phyloP scores from a whole-genome alignment of 1,140 invertebrate genomes.

The Heliconius congener region DNA sequence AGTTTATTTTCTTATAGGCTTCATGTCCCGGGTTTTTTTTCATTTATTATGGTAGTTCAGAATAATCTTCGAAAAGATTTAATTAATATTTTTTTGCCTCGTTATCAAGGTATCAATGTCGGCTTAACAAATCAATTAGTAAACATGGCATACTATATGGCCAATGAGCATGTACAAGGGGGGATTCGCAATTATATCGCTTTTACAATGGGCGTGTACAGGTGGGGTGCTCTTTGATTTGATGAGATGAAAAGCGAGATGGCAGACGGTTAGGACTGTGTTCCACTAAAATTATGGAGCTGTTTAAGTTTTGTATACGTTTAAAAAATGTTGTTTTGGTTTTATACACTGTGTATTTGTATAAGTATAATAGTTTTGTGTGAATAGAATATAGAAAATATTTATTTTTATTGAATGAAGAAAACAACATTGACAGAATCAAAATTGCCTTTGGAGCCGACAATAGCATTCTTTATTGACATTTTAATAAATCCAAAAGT shows the following conservation, averaged over 20 bases:
- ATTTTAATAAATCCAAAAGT: too few relatives aligned
- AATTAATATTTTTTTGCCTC: neutral
- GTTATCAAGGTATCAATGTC: conserved; percentile 25
- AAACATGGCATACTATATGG: conserved; percentile 10
- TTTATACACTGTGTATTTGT: neutral
- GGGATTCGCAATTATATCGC: conserved; percentile 54
- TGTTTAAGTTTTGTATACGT: neutral
- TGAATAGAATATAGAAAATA: too few relatives aligned
- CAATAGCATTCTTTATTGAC: too few relatives aligned
- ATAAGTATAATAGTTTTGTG: too few relatives aligned
- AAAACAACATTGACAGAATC: too few relatives aligned
- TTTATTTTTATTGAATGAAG: too few relatives aligned
- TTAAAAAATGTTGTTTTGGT: neutral
- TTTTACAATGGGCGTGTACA: conserved; percentile 52
- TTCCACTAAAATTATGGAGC: neutral
- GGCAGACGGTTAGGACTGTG: conserved; percentile 18
- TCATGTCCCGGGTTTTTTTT: too few relatives aligned
- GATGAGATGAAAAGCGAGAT: conserved; percentile 43
- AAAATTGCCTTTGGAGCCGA: too few relatives aligned
- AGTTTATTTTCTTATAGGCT: neutral
- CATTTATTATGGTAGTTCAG: neutral
- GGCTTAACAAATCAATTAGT: conserved; percentile 30
- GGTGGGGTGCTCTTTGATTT: conserved; percentile 50
- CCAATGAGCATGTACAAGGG: conserved; percentile 38
- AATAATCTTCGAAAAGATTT: neutral